Percentiles rank a stretch among this genome's conserved stretches.
Conservation (phyloP, 2,888 invertebrate genomes). For the Dascillus cervinus region DNA sequence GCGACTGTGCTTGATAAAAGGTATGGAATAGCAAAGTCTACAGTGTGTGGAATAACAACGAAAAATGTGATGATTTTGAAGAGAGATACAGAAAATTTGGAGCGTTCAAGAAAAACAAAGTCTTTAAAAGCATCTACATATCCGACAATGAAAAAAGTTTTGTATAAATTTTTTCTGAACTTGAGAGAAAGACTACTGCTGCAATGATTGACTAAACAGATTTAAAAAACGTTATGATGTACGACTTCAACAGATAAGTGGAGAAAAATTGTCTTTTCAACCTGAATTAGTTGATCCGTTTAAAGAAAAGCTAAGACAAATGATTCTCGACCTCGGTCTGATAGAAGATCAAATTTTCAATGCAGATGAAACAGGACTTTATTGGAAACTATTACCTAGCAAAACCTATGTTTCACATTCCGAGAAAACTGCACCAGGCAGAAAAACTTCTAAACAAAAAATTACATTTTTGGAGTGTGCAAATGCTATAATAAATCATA, state of each 20-base stretch:
- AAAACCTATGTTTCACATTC: constrained; percentile 12
- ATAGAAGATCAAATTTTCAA: constrained; percentile 14
- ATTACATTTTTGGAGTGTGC: constrained; percentile 13
- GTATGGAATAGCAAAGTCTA: too few relatives aligned
- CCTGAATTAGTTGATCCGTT: constrained; percentile 10
- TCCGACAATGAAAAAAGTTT: too few relatives aligned
- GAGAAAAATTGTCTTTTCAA: constrained; percentile 14
- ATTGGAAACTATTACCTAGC: constrained; percentile 16
- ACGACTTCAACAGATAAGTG: constrained; percentile 8
- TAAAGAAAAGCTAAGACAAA: constrained; percentile 7
- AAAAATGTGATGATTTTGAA: too few relatives aligned
- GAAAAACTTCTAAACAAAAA: constrained; percentile 13
- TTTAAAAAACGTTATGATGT: constrained; percentile 11
- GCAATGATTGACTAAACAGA: constrained; percentile 8
- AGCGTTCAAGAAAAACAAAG: too few relatives aligned
- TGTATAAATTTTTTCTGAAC: too few relatives aligned
- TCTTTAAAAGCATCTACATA: too few relatives aligned
- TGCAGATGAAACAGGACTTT: constrained; percentile 17
- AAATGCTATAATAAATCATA: too few relatives aligned
- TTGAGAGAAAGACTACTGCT: too few relatives aligned
- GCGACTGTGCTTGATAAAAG: too few relatives aligned
- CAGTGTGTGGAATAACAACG: too few relatives aligned
- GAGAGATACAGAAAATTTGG: too few relatives aligned
- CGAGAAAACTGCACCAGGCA: constrained; percentile 16
- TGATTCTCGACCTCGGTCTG: constrained; percentile 7